Percentiles rank a stretch among this genome's conserved stretches.
Evolutionary conservation across 2,113 vertebrate species (phyloP).

Genomic region (Vombatus ursinus): DNA sequence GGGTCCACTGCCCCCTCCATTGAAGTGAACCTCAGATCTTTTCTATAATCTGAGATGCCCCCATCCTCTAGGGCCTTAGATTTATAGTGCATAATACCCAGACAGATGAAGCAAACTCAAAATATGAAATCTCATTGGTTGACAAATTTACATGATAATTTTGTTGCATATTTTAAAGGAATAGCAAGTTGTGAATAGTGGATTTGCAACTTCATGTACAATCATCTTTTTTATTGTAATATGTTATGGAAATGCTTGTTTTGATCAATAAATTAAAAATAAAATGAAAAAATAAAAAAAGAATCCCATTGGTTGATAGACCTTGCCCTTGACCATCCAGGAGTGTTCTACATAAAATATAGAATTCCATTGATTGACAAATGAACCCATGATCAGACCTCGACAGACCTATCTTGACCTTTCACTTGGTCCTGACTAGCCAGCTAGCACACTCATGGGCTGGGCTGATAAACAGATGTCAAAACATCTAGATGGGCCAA

Average conservation of each 20-base stretch:
- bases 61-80: background rate
- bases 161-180: background rate
- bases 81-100: background rate
- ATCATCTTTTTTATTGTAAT: background rate
- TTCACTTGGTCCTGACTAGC: background rate
- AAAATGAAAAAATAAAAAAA: background rate
- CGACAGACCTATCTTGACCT: background rate
- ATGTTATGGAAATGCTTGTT: background rate
- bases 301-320: background rate
- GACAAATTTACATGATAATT: background rate
- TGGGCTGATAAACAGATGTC: background rate
- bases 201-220: background rate
- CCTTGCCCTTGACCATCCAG: background rate
- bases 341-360: background rate
- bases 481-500: background rate
- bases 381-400: background rate
- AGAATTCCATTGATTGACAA: background rate
- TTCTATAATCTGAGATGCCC: background rate
- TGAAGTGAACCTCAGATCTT: background rate
- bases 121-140: background rate
- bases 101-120: background rate
- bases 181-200: background rate
- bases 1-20: background rate
- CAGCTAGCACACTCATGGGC: background rate
- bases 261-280: background rate